Evolutionary conservation across 2,797 vertebrate genomes (phyloP), one percentile per base, ranked within the genome.

Genomic region (Podargus strigoides): DNA sequence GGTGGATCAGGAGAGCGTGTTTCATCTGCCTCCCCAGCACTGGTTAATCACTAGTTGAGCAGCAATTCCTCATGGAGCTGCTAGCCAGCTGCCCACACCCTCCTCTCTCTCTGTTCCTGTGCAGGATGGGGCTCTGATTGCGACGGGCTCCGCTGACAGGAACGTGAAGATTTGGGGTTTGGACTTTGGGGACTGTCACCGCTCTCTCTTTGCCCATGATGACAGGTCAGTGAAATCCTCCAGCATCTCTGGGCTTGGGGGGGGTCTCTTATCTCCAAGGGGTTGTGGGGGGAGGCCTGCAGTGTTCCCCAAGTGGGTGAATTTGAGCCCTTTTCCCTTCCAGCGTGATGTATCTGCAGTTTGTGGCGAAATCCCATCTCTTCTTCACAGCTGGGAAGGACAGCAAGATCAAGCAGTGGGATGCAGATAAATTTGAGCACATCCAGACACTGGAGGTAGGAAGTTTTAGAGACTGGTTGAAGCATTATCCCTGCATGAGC

Each of bases 371-470:
- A 97, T 99, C 99, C 87, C 99, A 99, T 96, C 98, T 99, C 94
- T 99, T 99, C 98, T 99, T 99, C 97, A 99, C 99, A 6, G 98
- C 98, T 12, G 99, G 99, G 59, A 99, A 99, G 89, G 99, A 99
- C 94, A 97, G 81, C 82, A 99, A 98, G 98, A 98, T 99, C 90
- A 99, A 99, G 90, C 99, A 99, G 96, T 99, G 99, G 99, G 99
- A 99, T 70, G 99, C 99, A 2, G 99, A 99, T 98, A 99, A 98
- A 95, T 99, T 99, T 97, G 98, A 99, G 95, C 99, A 98, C 89
- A 98, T 99, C 93, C 99, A 99, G 97, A 99, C 99, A 0, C 97
- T 99, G 39, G 99, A 99, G 99, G 99, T 99, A 97, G 98, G 62
- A 90, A 24, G 20, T n/a, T 78, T 36, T 17, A 24, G 32, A 66